A percentile compares a stretch with the other conserved stretches of the same genome.
These are phyloP conservation scores for Norana najaformis DNA, from an alignment of 2,888 invertebrate genomes.

Conservation along the genomic window DNA sequence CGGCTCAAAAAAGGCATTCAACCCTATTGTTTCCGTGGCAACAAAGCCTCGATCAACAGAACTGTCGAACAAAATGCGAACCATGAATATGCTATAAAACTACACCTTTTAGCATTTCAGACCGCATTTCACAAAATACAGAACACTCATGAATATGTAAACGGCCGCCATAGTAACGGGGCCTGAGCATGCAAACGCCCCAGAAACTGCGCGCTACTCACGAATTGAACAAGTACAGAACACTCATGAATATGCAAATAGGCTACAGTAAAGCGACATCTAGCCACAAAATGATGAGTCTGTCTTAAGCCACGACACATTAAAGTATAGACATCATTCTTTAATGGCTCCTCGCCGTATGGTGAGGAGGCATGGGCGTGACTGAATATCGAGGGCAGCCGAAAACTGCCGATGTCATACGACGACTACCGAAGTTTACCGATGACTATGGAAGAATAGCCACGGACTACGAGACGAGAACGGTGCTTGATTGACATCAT, in stretches of 20 bases:
- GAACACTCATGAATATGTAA: conserved; percentile 6
- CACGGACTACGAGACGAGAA: conserved; percentile 13
- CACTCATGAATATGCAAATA: conserved; percentile 17
- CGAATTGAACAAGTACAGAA: conserved; percentile 17
- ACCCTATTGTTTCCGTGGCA: background rate
- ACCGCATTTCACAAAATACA: conserved; percentile 13
- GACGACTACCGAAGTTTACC: conserved; percentile 13
- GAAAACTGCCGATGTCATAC: conserved; percentile 13
- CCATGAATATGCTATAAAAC: background rate
- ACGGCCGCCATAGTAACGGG: background rate
- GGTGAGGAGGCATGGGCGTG: background rate
- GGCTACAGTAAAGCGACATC: conserved; percentile 22
- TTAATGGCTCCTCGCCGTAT: background rate
- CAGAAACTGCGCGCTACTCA: background rate
- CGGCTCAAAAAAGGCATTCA: background rate
- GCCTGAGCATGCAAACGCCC: conserved; percentile 13
- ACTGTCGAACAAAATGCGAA: background rate
- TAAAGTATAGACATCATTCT: conserved; percentile 13
- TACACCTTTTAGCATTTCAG: background rate
- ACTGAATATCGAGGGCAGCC: conserved; percentile 13
- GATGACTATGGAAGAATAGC: background rate
- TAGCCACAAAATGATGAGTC: conserved; percentile 25
- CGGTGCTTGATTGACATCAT: conserved; percentile 6
- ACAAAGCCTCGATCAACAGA: background rate
- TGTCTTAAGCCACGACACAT: conserved; percentile 20